Percentiles rank a stretch among this genome's conserved stretches.
Conservation (phyloP, 2,888 invertebrate species). For the Trissonchulus latispiculum region DNA sequence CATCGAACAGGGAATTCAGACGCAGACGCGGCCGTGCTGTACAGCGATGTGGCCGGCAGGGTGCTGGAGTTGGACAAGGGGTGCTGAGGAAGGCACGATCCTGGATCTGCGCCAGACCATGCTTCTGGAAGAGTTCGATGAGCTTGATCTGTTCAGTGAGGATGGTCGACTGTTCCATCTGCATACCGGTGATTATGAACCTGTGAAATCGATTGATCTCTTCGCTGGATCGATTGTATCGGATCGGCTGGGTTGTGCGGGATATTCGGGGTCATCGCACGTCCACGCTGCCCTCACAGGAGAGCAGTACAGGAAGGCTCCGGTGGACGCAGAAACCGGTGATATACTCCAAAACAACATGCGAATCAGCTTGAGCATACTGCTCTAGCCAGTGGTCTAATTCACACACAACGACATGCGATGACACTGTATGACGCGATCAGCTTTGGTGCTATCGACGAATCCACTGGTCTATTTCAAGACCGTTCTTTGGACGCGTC, state of each 20-base stretch:
- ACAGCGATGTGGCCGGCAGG: neutral
- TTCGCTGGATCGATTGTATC: neutral
- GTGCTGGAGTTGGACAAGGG: neutral
- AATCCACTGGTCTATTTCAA: too few species aligned
- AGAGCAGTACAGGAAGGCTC: conserved; percentile 53
- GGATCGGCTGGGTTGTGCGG: neutral
- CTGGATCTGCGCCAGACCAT: neutral
- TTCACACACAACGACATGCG: neutral
- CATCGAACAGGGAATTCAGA: neutral
- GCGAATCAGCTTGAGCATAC: conserved; percentile 61
- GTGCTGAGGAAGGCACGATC: neutral
- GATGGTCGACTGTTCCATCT: neutral
- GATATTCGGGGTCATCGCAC: neutral
- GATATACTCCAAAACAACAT: too few species aligned
- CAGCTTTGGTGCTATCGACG: neutral
- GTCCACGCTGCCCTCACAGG: neutral
- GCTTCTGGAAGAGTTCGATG: neutral
- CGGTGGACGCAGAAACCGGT: conserved; percentile 60
- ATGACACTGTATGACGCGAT: neutral
- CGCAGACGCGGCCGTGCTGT: neutral
- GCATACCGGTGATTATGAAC: neutral
- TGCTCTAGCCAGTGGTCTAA: conserved; percentile 62
- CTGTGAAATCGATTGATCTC: neutral
- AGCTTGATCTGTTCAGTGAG: neutral
- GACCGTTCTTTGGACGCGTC: too few species aligned